Conservation (phyloP, 2,888 invertebrate genomes). For the Reticulitermes lucifugus region DNA sequence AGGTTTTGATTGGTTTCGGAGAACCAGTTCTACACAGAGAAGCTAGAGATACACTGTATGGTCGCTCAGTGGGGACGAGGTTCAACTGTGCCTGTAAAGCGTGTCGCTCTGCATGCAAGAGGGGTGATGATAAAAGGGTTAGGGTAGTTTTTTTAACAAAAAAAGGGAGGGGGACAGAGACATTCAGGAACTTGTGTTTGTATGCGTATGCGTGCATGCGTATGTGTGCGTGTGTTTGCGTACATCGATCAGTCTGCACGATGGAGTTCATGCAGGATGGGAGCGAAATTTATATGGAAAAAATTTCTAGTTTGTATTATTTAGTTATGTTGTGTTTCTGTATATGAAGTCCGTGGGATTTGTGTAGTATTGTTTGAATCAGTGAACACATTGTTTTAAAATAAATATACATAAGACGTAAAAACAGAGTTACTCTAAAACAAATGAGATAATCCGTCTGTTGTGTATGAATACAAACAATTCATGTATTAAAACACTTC, state of each 20-base stretch:
- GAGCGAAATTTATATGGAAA: not conserved
- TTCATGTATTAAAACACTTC: too few species aligned
- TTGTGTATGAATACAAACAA: too few species aligned
- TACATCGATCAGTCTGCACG: not conserved
- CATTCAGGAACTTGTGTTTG: not conserved
- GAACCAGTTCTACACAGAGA: not conserved
- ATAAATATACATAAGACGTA: too few species aligned
- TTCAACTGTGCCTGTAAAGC: not conserved
- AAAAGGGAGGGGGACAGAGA: not conserved
- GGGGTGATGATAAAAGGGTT: not conserved
- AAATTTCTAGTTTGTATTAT: conserved; percentile 1
- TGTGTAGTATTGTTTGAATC: not conserved
- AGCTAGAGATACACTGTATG: not conserved
- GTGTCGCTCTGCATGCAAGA: not conserved
- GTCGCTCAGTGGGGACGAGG: not conserved
- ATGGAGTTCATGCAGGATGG: not conserved
- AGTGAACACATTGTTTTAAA: too few species aligned
- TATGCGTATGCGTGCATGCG: not conserved
- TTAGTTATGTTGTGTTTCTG: conserved; percentile 15
- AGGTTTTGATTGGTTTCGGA: conserved; percentile 32
- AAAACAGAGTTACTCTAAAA: too few species aligned
- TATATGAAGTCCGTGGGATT: conserved; percentile 8
- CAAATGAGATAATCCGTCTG: too few species aligned
- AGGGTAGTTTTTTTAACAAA: not conserved
- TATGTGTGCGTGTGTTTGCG: too few species aligned